phyloP scores from a whole-genome alignment of 2,888 invertebrate genomes.

The Toxonevra muliebris region DNA sequence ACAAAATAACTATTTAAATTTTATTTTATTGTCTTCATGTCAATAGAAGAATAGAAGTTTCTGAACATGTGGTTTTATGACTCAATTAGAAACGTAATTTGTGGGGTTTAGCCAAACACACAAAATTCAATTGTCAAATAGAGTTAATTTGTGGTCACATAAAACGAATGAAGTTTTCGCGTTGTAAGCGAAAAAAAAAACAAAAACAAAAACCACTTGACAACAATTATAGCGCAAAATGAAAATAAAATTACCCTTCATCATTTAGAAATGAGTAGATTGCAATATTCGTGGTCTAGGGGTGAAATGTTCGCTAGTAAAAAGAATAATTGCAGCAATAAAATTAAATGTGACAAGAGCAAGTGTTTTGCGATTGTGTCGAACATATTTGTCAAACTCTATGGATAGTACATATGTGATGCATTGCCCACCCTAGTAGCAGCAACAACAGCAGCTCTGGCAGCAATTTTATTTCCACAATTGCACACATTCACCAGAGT shows the following conservation, averaged over 20 bases:
- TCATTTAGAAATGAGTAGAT: not conserved
- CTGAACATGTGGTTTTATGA: slow-evolving; percentile 64
- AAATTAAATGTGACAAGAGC: slow-evolving; percentile 32
- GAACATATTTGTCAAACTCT: no score
- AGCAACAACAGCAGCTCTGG: no score
- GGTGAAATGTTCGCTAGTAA: slow-evolving; percentile 3
- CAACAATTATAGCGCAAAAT: not conserved
- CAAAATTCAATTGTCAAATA: slow-evolving; percentile 46
- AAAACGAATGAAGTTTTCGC: slow-evolving; percentile 1
- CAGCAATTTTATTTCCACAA: no score
- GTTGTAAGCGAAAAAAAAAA: slow-evolving; percentile 31
- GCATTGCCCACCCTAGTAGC: no score
- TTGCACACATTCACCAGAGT: no score
- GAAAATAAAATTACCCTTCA: not conserved
- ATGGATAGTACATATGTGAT: no score
- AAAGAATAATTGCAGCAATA: slow-evolving; percentile 32
- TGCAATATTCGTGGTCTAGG: not conserved
- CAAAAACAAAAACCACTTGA: slow-evolving; percentile 21
- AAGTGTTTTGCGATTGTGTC: slow-evolving; percentile 6
- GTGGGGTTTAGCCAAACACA: slow-evolving; percentile 42
- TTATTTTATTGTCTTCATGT: no score
- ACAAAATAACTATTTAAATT: no score
- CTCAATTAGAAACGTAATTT: slow-evolving; percentile 62
- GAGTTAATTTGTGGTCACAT: slow-evolving; percentile 50
- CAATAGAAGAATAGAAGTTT: no score